These are phyloP conservation scores for Mustela nigripes DNA, from an alignment of 2,113 vertebrate species.

Conservation along the genomic window DNA sequence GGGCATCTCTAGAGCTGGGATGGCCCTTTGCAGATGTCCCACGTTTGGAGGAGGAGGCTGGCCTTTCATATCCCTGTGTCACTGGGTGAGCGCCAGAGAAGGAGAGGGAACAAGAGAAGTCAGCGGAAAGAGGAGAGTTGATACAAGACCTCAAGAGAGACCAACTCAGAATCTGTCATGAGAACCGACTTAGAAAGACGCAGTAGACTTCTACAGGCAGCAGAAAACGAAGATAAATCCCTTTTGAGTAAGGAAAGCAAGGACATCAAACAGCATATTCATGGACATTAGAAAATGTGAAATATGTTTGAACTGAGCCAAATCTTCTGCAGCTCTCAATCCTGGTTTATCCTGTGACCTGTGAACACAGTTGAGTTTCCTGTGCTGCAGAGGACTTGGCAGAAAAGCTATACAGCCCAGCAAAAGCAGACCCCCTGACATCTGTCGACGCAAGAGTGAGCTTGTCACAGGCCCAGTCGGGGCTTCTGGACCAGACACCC, in stretches of 20 bases:
- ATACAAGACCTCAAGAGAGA: background rate
- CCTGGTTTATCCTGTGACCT: background rate
- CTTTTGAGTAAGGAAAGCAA: background rate
- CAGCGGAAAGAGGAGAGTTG: background rate
- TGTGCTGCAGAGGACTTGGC: background rate
- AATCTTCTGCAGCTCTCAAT: background rate
- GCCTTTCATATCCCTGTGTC: background rate
- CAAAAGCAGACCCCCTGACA: background rate
- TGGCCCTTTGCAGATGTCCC: background rate
- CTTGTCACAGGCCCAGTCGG: background rate
- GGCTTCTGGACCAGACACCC: background rate
- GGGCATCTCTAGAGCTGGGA: background rate
- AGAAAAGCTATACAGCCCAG: background rate
- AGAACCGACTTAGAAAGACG: background rate
- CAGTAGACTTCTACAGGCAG: background rate
- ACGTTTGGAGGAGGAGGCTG: background rate
- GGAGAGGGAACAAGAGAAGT: background rate
- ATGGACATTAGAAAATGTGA: background rate
- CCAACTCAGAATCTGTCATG: background rate
- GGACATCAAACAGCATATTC: background rate
- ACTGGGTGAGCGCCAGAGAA: background rate
- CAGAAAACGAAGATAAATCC: background rate
- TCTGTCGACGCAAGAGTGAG: background rate
- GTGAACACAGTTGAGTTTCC: background rate
- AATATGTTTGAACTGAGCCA: background rate